phyloP scores from a whole-genome alignment of 2,113 vertebrate species.

The Gyps fulvus region DNA sequence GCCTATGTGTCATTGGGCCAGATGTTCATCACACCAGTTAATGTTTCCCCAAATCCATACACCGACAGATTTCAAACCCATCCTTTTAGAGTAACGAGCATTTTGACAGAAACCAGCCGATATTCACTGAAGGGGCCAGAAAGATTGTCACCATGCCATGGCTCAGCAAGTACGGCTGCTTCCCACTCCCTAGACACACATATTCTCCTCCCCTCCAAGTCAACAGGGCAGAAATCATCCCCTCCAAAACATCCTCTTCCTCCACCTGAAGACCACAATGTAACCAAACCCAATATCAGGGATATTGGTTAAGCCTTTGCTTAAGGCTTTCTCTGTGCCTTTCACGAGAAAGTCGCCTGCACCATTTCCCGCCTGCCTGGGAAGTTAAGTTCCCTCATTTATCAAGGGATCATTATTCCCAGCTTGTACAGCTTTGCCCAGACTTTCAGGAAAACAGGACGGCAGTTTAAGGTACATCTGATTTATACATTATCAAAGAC shows the following conservation, averaged over 20 bases:
- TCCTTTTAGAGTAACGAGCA: not conserved
- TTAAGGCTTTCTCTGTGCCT: not conserved
- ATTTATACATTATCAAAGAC: slow-evolving; percentile 45
- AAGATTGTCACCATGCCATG: not conserved
- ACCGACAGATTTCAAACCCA: not conserved
- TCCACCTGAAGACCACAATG: not conserved
- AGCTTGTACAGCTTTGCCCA: not conserved
- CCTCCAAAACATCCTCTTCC: not conserved
- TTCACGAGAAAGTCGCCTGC: not conserved
- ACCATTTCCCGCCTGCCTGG: not conserved
- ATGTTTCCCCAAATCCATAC: not conserved
- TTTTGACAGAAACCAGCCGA: not conserved
- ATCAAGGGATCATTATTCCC: slow-evolving; percentile 17
- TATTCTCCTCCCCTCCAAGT: not conserved
- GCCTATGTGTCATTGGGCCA: not conserved
- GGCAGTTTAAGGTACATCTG: slow-evolving; percentile 2
- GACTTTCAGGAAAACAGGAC: not conserved
- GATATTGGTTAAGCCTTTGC: not conserved
- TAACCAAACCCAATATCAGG: not conserved
- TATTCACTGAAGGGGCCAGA: not conserved
- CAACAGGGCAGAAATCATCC: not conserved
- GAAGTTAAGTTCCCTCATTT: not conserved
- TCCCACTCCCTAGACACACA: not conserved
- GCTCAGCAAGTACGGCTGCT: not conserved
- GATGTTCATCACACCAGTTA: slow-evolving; percentile 3